Base-by-base conservation (phyloP, 2,113 vertebrate species). In the Dromaius novaehollandiae region DNA sequence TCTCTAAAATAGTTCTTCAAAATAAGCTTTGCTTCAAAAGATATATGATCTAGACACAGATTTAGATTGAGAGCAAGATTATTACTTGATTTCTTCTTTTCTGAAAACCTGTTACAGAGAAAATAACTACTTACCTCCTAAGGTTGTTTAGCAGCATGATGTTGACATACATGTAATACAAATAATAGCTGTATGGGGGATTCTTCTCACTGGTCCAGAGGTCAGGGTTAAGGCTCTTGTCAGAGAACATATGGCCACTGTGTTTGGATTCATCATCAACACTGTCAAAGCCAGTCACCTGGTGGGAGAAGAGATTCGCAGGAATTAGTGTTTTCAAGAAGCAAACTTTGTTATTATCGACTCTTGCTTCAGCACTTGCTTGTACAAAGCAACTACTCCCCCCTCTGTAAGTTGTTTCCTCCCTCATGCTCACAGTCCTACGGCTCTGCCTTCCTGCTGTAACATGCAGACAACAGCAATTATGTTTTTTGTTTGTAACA, bases 191-290 rank as follows among this genome's bases (percentile, higher is more conserved):
- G 87, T 99, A 99, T 0, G 99, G 99, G 3, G 99, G 99, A 97
- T 99, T 99, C 83, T 99, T 98, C 24, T 99, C 98, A 4, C 96
- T 96, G 60, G 98, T 99, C 99, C 99, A 99, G 30, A 97, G 94
- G 82, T 99, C 99, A 19, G 99, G 99, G 95, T 98, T 99, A 42
- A 99, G 99, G 96, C 99, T 99, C 89, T 99, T 99, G 90, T 99
- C 98, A 24, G 99, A 99, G 97, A 99, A 99, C 98, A 99, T 98
- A 91, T 99, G 99, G 96, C 99, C 99, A 7, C 99, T 99, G 75
- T 99, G 99, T 97, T 99, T 99, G 97, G 99, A 99, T 93, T 99
- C 99, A 15, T 99, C 99, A 56, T 99, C 99, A 94, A 99, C 99
- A 14, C 99, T 99, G 98, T 99, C 99, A 70, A 99, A 99, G 6